These are phyloP conservation scores for Pangasius sanitwongsei DNA, from an alignment of 2,797 vertebrate species.

Conservation along the genomic window DNA sequence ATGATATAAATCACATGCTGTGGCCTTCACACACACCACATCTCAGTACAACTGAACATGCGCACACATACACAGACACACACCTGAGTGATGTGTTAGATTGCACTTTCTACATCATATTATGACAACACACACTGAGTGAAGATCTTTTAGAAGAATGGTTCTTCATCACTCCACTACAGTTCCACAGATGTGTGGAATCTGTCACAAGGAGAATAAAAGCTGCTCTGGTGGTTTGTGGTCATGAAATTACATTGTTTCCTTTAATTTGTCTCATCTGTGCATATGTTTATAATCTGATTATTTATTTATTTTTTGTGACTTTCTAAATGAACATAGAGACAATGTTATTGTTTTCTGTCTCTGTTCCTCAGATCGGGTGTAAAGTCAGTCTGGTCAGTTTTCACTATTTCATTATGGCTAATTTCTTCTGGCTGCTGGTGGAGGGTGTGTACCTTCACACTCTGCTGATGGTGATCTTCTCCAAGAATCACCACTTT, in stretches of 20 bases:
- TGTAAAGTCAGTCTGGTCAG: constrained; percentile 87
- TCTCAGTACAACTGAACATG: not conserved
- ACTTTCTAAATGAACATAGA: not conserved
- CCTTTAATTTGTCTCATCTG: not conserved
- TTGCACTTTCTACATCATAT: not conserved
- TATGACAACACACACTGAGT: not conserved
- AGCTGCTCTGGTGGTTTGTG: not conserved
- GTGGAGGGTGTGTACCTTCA: constrained; percentile 93
- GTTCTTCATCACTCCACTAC: not conserved
- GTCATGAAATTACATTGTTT: not conserved
- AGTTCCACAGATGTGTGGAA: not conserved
- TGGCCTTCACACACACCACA: too few species aligned
- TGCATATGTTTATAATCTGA: not conserved
- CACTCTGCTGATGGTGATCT: constrained; percentile 84
- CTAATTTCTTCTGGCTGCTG: constrained; percentile 95
- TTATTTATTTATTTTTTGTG: not conserved
- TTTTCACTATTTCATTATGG: constrained; percentile 90
- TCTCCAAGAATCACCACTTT: constrained; percentile 79
- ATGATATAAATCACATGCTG: not conserved
- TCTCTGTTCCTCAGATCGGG: constrained; percentile 77
- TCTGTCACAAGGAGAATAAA: not conserved
- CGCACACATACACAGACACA: not conserved
- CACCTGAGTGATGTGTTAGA: not conserved
- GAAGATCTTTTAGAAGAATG: not conserved
- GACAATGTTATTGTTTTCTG: not conserved